phyloP scores from a whole-genome alignment of 1,140 invertebrate species.

The Potamilus streckersoni region DNA sequence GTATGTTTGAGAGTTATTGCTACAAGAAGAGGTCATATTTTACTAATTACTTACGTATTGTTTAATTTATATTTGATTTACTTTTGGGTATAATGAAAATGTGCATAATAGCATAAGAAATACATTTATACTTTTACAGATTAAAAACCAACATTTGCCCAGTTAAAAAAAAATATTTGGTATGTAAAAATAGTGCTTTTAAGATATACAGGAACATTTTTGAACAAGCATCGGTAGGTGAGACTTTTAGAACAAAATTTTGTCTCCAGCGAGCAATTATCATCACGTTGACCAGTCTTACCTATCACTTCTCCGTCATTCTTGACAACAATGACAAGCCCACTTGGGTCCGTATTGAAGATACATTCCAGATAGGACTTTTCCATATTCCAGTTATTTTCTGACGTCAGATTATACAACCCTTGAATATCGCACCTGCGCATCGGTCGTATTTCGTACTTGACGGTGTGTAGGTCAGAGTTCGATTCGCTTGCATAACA shows the following conservation, averaged over 20 bases:
- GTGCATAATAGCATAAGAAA: no score
- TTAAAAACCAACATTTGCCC: neutral
- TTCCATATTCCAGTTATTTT: slow-evolving; percentile 50
- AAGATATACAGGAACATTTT: no score
- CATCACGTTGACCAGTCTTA: neutral
- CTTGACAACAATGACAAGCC: slow-evolving; percentile 41
- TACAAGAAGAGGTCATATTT: no score
- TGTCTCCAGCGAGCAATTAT: neutral
- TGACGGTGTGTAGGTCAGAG: neutral
- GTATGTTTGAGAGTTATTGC: no score
- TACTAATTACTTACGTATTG: no score
- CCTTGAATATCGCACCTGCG: slow-evolving; percentile 37
- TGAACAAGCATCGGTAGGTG: neutral
- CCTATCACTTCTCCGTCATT: slow-evolving; percentile 43
- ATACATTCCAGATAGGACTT: slow-evolving; percentile 44
- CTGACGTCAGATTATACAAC: slow-evolving; percentile 37
- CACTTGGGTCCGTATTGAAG: slow-evolving; percentile 45
- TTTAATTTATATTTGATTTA: no score
- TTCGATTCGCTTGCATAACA: no score
- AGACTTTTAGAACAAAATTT: neutral
- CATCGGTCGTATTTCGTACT: slow-evolving; percentile 42
- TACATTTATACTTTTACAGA: neutral
- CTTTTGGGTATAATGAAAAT: no score
- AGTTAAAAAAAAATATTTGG: neutral
- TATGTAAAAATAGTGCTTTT: neutral